Base-by-base conservation (phyloP, 2,797 vertebrate species). In the Lacerta agilis region DNA sequence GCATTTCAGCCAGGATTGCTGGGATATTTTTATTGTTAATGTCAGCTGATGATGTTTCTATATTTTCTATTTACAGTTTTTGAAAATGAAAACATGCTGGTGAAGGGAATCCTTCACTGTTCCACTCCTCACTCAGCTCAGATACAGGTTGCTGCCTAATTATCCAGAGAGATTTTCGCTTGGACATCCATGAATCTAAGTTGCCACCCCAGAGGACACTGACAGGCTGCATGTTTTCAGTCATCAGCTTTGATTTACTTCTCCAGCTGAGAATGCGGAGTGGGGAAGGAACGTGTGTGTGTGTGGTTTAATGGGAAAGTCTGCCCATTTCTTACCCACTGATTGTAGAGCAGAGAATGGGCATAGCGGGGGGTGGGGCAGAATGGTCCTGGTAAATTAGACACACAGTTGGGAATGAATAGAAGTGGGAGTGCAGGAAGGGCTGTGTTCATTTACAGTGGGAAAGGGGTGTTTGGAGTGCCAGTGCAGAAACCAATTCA, bases 51-150 rank as follows among this genome's bases (percentile, higher is more conserved):
- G 20, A 58, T 33, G 15, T 49, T 15, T 49, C 29, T 45, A 2
- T 45, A 15, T 72, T 17, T 72, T 18, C 61, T 64, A 64, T 72
- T 36, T 75, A 75, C 20, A 38, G 49, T 55, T 55, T 55, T 55
- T 55, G 9, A 41, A 2, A 25, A 3, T 38, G 49, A 76, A 41
- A 75, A 75, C 5, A 8, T 5, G 3, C 27, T 45, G 27, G 1
- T 27, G 58, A n/a, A 84, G 2, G 1, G 9, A 5, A 9, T 45
- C 23, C 23, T 29, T 69, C 20, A 6, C 58, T 71, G 49, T 15
- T 13, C 38, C 55, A 90, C 89, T 93, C 80, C 89, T 85, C 89
- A 87, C 20, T 91, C 82, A 86, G 69, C 72, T 79, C 43, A 0
- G 78, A 8, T 69, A 0, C 4, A 4, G 82, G 79, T 93, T 88